These are phyloP conservation scores for Heteromyza rotundicornis DNA, from an alignment of 2,888 invertebrate species.

Conservation along the genomic window DNA sequence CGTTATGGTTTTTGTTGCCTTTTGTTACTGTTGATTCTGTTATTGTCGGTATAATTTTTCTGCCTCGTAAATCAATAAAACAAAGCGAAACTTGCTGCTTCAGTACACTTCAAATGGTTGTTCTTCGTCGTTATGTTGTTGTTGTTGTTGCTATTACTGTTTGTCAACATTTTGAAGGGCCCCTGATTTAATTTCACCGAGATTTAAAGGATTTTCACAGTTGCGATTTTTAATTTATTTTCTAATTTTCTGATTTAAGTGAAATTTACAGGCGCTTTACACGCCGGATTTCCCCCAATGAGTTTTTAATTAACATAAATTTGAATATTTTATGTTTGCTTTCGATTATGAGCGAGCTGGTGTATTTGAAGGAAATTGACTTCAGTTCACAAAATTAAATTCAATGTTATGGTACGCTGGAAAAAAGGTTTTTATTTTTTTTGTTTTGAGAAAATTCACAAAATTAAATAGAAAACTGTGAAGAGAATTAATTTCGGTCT, in stretches of 20 bases:
- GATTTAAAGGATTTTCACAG: constrained; percentile 4
- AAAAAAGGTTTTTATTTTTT: too few species aligned
- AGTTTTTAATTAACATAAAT: constrained; percentile 6
- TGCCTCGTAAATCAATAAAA: constrained; percentile 9
- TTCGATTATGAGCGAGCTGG: too few species aligned
- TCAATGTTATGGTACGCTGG: too few species aligned
- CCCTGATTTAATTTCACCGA: not conserved
- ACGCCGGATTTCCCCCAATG: not conserved
- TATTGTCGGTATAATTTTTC: not conserved
- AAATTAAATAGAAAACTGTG: too few species aligned
- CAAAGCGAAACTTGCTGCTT: not conserved
- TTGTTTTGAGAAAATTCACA: too few species aligned
- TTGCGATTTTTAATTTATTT: constrained; percentile 8
- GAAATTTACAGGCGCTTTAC: not conserved
- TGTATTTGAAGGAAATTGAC: too few species aligned
- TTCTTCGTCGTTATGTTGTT: constrained; percentile 3
- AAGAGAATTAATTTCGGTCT: too few species aligned
- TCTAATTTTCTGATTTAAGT: not conserved
- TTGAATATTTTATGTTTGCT: too few species aligned
- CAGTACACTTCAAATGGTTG: not conserved
- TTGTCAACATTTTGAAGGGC: not conserved
- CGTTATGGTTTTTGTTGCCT: constrained; percentile 4
- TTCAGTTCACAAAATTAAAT: too few species aligned
- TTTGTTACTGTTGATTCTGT: not conserved
- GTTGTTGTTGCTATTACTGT: not conserved